Evolutionary conservation across 2,113 vertebrate genomes (phyloP), one percentile per base, ranked within the genome.

Genomic region (Empidonax traillii): DNA sequence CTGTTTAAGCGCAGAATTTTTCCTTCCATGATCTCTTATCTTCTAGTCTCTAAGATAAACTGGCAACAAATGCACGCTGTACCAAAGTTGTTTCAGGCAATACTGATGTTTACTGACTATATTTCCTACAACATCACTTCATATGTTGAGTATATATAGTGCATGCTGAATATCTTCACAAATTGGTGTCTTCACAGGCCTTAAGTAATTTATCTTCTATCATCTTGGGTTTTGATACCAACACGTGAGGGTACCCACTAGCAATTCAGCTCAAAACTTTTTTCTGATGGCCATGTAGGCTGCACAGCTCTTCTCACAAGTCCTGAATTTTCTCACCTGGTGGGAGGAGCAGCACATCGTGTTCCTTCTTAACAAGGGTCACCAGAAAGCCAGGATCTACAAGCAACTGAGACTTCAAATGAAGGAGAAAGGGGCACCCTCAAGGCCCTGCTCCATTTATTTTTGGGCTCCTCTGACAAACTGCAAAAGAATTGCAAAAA

Each of bases 241-340:
- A 21, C n/a, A 24, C 2, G 0, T 46, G 13, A 19, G 47, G 44
- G 23, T 41, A 46, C 31, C 15, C 0, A 1, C 21, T 19, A 21
- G 28, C 5, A 19, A 41, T 73, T 67, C 47, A 89, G 47, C 47
- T 75, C 12, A 28, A 39, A 49, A 55, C 25, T 31, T 68, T 24
- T 68, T 59, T 56, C 49, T 37, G 27, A 63, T 3, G 19, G 55
- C 49, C 49, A 7, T 22, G 46, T 16, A 77, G 81, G 35, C 61
- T 66, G 80, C 35, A n/a, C 43, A 67, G 72, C n/a, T 17, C 37
- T 89, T 20, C 51, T 71, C 35, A 12, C 7, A 35, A 61, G 17
- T 39, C 56, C 23, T 68, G 14, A 25, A 21, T 73, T 55, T 92
- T 62, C 56, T 39, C 61, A 28, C 22, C 41, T 75, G 61, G 14